Evolutionary conservation across 2,888 invertebrate species (phyloP), one percentile per base, ranked within the genome.

Genomic region (Allophyes oxyacanthae): DNA sequence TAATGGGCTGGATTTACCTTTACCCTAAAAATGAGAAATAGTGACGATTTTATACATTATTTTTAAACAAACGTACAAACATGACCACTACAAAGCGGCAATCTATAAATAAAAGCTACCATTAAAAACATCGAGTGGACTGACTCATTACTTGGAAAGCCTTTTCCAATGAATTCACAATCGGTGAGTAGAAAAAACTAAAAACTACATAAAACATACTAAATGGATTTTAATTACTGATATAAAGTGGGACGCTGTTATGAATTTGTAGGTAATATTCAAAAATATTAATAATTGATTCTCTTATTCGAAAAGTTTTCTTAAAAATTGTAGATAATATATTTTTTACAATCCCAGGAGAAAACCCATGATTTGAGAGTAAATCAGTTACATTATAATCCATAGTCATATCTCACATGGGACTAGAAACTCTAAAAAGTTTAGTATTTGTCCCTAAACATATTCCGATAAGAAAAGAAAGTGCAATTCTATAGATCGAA

Each of bases 121-220:
- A 63, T 64, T 63, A 57, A 67, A 69, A 66, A 54, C 52, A 61
- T 61, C 44, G 45, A 64, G 51, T 70, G 45, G 61, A 72, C 66
- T 65, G 64, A 71, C 61, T 72, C 64, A 77, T 73, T 78, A 78
- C 63, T 63, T 51, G 43, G 63, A 75, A 75, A 70, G 48, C 62
- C 50, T 67, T 75, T 77, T 75, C 72, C 73, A 63, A 69, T 75
- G 70, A 75, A 75, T 67, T 67, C 58, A 56, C 48, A 55, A 64
- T 52, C 45, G 59, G 49, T 40, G 7, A 53, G 28, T 51, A 25
- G 48, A 40, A 64, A n/a, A n/a, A n/a, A n/a, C n/a, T 57, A 54
- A 64, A 67, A 67, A 52, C 20, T 20, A 41, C 46, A 64, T 60
- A 34, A 49, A 53, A 60, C 25, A 58, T 61, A 50, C 53, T 58